Conservation (phyloP, 2,888 invertebrate species). For the Epirrita christyi region DNA sequence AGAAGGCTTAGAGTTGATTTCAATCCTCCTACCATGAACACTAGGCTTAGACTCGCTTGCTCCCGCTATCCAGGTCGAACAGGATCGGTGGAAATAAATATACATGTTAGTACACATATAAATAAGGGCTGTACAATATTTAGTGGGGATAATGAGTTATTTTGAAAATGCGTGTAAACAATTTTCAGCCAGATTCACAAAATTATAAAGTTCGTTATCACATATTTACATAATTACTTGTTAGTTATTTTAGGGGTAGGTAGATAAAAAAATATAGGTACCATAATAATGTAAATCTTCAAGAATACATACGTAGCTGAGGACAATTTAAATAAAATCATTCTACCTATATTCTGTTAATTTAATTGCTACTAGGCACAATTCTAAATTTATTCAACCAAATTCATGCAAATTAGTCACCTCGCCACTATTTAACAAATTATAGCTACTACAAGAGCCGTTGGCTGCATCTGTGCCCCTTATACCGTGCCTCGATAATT, state of each 20-base stretch:
- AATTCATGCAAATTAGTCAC: constrained; percentile 21
- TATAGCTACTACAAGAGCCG: no score
- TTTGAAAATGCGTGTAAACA: not conserved
- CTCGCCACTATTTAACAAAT: not conserved
- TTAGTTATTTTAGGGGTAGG: no score
- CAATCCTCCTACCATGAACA: constrained; percentile 82
- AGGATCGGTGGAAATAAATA: constrained; percentile 78
- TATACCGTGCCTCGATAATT: no score
- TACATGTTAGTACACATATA: constrained; percentile 64
- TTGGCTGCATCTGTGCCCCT: no score
- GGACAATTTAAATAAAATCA: not conserved
- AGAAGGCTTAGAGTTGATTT: constrained; percentile 57
- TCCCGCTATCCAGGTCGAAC: constrained; percentile 76
- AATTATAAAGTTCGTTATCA: no score
- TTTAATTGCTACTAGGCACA: not conserved
- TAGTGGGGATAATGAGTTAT: constrained; percentile 17
- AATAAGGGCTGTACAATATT: constrained; percentile 28
- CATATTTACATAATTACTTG: no score
- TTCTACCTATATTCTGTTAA: not conserved
- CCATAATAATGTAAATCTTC: no score
- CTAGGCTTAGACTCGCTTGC: constrained; percentile 76
- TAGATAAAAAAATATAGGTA: no score
- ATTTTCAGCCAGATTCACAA: not conserved
- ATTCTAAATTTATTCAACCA: constrained; percentile 6
- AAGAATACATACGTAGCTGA: not conserved